phyloP scores from a whole-genome alignment of 2,113 vertebrate species.

The Poeciliopsis turrubarensis region DNA sequence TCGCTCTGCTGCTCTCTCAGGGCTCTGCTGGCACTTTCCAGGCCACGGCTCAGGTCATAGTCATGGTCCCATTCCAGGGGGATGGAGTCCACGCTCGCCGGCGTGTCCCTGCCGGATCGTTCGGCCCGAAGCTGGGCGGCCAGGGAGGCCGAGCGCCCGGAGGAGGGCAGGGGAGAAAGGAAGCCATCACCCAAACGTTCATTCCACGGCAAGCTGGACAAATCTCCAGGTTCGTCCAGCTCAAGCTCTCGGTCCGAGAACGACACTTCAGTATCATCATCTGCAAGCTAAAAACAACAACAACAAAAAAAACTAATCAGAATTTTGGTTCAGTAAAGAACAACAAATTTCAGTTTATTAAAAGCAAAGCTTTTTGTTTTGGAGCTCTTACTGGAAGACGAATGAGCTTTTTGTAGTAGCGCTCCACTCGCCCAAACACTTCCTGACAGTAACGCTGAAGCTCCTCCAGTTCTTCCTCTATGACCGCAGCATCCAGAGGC shows the following conservation, averaged over 20 bases:
- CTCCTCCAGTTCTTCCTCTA: constrained; percentile 95
- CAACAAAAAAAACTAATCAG: not conserved
- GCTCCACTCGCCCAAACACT: constrained; percentile 94
- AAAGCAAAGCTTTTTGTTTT: not conserved
- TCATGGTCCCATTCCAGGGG: constrained; percentile 99
- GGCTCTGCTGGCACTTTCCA: constrained; percentile 85
- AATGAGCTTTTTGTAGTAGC: constrained; percentile 95
- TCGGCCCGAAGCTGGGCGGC: constrained; percentile 87
- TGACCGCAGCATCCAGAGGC: constrained; percentile 92
- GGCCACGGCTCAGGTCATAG: constrained; percentile 94
- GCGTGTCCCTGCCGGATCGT: constrained; percentile 92
- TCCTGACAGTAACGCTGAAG: constrained; percentile 93
- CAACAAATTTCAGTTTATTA: not conserved
- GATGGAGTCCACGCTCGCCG: constrained; percentile 96
- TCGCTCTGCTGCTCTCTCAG: constrained; percentile 86
- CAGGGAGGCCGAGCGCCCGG: constrained; percentile 89
- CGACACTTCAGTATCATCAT: constrained; percentile 89
- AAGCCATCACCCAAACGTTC: constrained; percentile 85
- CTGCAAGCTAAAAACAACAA: constrained; percentile 83
- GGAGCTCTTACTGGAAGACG: constrained; percentile 85
- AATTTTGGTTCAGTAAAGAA: not conserved
- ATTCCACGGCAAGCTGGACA: constrained; percentile 89
- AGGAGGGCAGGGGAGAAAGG: constrained; percentile 89
- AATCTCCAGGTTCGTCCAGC: constrained; percentile 87
- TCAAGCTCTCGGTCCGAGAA: constrained; percentile 92